Evolutionary conservation across 2,797 vertebrate genomes (phyloP).

Genomic region (Scomberomorus guttatus): DNA sequence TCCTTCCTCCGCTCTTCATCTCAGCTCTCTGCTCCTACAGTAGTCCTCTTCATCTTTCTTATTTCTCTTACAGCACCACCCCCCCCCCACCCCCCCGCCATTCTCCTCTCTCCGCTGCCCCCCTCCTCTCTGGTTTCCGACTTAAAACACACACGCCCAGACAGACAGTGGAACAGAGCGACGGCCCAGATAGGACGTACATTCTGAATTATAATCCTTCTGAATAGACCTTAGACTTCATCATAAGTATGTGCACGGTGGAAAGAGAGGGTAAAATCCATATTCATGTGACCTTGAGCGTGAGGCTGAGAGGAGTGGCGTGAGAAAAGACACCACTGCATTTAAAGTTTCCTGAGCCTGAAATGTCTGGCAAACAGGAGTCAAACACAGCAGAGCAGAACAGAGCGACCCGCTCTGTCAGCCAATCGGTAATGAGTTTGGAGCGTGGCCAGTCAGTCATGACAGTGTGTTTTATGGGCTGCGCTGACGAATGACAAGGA

Average conservation of each 20-base stretch:
- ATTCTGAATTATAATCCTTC: conserved; percentile 82
- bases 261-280: conserved; percentile 85
- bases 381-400: conserved; percentile 80
- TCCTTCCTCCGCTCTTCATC: conserved; percentile 63
- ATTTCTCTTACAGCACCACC: conserved; percentile 53
- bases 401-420: conserved; percentile 83
- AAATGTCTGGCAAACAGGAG: conserved; percentile 82
- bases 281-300: conserved; percentile 96
- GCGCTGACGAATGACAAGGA: conserved; percentile 77
- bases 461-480: conserved; percentile 85
- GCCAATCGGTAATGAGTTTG: conserved; percentile 84
- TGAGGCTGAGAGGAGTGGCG: conserved; percentile 72
- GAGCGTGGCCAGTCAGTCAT: conserved; percentile 83
- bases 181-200: conserved; percentile 73
- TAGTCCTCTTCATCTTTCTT: conserved; percentile 73
- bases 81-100: not conserved
- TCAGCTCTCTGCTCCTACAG: conserved; percentile 54
- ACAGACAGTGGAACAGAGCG: conserved; percentile 68
- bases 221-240: conserved; percentile 85
- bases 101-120: not conserved
- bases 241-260: conserved; percentile 80
- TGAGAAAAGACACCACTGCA: conserved; percentile 71
- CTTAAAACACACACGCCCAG: conserved; percentile 65
- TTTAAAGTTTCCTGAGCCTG: conserved; percentile 82
- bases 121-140: conserved; percentile 45